Conservation (phyloP, 1,140 invertebrate species). For the Habropoda laboriosa region DNA sequence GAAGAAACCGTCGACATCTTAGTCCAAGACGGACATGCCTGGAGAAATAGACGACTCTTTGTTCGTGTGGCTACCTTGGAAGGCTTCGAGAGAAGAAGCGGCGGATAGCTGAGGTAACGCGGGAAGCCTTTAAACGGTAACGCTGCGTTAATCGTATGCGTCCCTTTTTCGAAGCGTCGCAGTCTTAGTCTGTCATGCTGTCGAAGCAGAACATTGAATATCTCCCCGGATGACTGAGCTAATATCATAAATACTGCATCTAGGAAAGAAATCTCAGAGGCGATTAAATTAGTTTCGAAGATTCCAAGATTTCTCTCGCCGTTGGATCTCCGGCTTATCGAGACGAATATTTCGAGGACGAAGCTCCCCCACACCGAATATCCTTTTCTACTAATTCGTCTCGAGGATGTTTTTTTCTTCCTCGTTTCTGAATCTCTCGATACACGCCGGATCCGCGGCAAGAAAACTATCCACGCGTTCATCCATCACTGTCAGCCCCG, state of each 20-base stretch:
- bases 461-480: slow-evolving; percentile 17
- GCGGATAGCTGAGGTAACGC: too few species aligned
- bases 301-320: neutral
- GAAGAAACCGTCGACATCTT: neutral
- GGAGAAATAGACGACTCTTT: neutral
- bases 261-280: neutral
- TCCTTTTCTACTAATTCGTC: neutral
- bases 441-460: neutral
- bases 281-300: neutral
- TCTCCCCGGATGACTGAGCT: neutral
- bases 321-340: neutral
- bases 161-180: neutral
- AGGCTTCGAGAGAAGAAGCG: slow-evolving; percentile 13
- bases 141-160: neutral
- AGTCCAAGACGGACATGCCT: neutral
- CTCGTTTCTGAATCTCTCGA: neutral
- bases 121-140: neutral
- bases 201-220: slow-evolving; percentile 2
- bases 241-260: too few species aligned
- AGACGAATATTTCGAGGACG: too few species aligned
- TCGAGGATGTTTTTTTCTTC: neutral
- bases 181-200: neutral
- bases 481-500: slow-evolving; percentile 34
- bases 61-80: neutral
- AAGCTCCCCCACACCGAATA: too few species aligned